Evolutionary conservation across 2,113 vertebrate genomes (phyloP), one percentile per base, ranked within the genome.

Genomic region (Sinocyclocheilus maitianheensis): DNA sequence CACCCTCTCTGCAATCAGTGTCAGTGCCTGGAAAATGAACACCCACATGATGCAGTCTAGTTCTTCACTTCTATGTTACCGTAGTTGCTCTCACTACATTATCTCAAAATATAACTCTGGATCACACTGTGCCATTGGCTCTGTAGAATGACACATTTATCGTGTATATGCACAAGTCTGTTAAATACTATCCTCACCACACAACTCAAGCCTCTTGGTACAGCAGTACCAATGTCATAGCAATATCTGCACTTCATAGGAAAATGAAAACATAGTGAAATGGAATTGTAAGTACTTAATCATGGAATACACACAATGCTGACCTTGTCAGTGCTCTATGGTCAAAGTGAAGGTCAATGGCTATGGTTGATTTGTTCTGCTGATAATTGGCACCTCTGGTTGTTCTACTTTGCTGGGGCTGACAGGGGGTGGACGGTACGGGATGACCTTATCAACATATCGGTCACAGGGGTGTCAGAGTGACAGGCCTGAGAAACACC

Each of bases 381-480:
- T 83, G 30, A 81, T 90, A 90, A 91, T 87, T 91, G 89, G 87
- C 88, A 89, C 77, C 82, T 87, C 79, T 86, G 85, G 67, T 81
- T 74, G 85, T 69, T 77, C 83, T 79, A 84, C 87, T 76, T 89
- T 85, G 16, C 75, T 22, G 72, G 58, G 72, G 58, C 76, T 51
- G 71, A 83, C 78, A 84, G 74, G 43, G 83, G 65, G 87, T 75
- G 81, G 72, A 82, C 62, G 63, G 84, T 89, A 77, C 79, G 34
- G 24, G 7, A 77, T 83, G 85, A 82, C 86, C 88, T 85, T 87
- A 74, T 88, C 82, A 87, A 84, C 55, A 60, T 74, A 24, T 55
- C 43, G 63, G 77, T 83, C 75, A 74, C 12, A 72, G 72, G 58
- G 20, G n/a, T 13, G 34, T 75, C 20, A 55, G 40, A 37, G 37